Conservation (phyloP, 2,797 vertebrate genomes). For the Eptatretus atami region DNA sequence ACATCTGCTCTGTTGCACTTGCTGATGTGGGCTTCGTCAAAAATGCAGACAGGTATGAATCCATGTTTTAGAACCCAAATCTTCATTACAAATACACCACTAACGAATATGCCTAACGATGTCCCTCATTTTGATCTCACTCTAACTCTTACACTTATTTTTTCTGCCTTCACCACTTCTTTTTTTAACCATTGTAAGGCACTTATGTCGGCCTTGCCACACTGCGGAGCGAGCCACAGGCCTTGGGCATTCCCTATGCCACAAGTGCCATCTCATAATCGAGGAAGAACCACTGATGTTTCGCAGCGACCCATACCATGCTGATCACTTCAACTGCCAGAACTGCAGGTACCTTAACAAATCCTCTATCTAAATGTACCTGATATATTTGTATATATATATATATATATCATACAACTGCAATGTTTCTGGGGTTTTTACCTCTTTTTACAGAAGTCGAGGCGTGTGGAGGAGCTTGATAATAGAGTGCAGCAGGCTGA, state of each 20-base stretch:
- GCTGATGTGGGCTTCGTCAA: slow-evolving; percentile 96
- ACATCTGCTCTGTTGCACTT: slow-evolving; percentile 58
- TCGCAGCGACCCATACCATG: slow-evolving; percentile 87
- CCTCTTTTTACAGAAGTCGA: too few species aligned
- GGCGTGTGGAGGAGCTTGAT: too few species aligned
- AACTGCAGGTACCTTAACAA: slow-evolving; percentile 43
- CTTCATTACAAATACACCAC: not conserved
- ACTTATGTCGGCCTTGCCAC: slow-evolving; percentile 73
- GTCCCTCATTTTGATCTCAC: not conserved
- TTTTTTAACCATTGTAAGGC: slow-evolving; percentile 18
- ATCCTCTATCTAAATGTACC: too few species aligned
- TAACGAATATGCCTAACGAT: not conserved
- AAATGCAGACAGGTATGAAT: slow-evolving; percentile 63
- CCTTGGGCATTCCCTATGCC: slow-evolving; percentile 62
- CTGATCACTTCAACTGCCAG: slow-evolving; percentile 89
- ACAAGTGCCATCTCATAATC: slow-evolving; percentile 91
- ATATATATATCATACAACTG: too few species aligned
- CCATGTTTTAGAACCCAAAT: not conserved
- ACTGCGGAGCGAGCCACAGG: slow-evolving; percentile 75
- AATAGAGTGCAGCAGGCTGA: too few species aligned
- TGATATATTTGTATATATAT: too few species aligned
- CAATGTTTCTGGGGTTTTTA: too few species aligned
- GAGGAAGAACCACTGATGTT: slow-evolving; percentile 79
- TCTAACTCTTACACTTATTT: slow-evolving; percentile 7
- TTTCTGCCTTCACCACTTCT: slow-evolving; percentile 6